A percentile compares a stretch with the other conserved stretches of the same genome.
phyloP scores from a whole-genome alignment of 92 coral and sea anemone genomes.

The Epizoanthus rinbou region DNA sequence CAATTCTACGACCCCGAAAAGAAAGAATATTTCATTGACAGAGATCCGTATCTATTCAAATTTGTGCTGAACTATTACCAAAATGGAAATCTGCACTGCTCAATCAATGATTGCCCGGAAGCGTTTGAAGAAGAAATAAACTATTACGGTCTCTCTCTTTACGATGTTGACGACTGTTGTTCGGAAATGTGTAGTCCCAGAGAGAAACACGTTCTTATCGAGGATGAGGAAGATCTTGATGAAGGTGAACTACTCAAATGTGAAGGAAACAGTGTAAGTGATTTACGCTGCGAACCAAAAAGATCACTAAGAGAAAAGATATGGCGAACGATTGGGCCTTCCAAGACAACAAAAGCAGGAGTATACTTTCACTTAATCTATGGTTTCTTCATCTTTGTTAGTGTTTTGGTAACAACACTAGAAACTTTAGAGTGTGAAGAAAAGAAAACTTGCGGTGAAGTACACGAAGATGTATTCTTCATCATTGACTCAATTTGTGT shows the following conservation, averaged over 20 bases:
- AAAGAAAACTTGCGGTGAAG: slow-evolving; percentile 68
- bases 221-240: slow-evolving; percentile 58
- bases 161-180: slow-evolving; percentile 91
- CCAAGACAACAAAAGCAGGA: slow-evolving; percentile 83
- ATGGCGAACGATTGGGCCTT: slow-evolving; percentile 89
- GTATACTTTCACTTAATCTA: slow-evolving; percentile 80
- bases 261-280: slow-evolving; percentile 49
- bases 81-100: slow-evolving; percentile 90
- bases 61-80: slow-evolving; percentile 93
- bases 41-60: slow-evolving; percentile 93
- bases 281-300: slow-evolving; percentile 77
- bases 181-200: slow-evolving; percentile 82
- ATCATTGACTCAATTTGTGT: slow-evolving; percentile 80
- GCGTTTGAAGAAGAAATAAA: slow-evolving; percentile 93
- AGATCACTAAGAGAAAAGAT: slow-evolving; percentile 75
- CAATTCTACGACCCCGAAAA: slow-evolving; percentile 79
- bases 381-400: slow-evolving; percentile 81
- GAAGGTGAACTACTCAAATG: slow-evolving; percentile 72
- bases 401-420: slow-evolving; percentile 74
- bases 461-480: slow-evolving; percentile 58
- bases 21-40: slow-evolving; percentile 87
- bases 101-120: slow-evolving; percentile 89
- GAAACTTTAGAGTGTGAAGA: slow-evolving; percentile 78
- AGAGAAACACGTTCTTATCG: slow-evolving; percentile 68
- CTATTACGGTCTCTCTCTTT: slow-evolving; percentile 91